phyloP scores from a whole-genome alignment of 2,797 vertebrate genomes.

The Remorina albescens region DNA sequence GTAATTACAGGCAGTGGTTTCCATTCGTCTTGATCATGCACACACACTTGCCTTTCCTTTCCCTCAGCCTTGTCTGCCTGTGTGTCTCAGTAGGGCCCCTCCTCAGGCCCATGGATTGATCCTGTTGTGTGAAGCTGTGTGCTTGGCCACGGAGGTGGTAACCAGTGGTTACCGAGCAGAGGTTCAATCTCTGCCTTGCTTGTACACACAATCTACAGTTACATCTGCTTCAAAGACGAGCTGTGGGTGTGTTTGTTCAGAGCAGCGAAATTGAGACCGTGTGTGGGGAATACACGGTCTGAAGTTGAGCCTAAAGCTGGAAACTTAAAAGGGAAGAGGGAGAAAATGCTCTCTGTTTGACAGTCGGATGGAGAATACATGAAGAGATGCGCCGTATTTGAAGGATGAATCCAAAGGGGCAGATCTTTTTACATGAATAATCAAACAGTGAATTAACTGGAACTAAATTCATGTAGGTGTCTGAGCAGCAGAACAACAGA shows the following conservation, averaged over 20 bases:
- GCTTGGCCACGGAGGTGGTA: constrained; percentile 67
- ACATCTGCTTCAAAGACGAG: constrained; percentile 54
- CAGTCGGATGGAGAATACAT: neutral
- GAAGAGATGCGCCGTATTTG: neutral
- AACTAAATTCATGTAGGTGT: neutral
- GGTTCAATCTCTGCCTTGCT: constrained; percentile 41
- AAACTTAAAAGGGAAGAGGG: constrained; percentile 10
- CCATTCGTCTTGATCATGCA: constrained; percentile 52
- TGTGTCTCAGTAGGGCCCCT: constrained; percentile 42
- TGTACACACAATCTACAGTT: constrained; percentile 56
- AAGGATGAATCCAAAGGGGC: neutral
- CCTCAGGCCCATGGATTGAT: constrained; percentile 45
- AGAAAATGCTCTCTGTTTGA: constrained; percentile 5
- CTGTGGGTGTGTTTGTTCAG: constrained; percentile 49
- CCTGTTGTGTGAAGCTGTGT: constrained; percentile 41
- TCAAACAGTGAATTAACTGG: neutral
- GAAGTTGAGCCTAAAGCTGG: constrained; percentile 34
- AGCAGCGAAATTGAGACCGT: constrained; percentile 28
- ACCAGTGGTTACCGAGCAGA: constrained; percentile 63
- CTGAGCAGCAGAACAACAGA: neutral
- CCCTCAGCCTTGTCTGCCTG: neutral
- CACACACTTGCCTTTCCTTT: constrained; percentile 13
- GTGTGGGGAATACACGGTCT: constrained; percentile 35
- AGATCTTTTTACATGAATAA: neutral
- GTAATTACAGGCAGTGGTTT: constrained; percentile 55